Conservation (phyloP, 2,888 invertebrate genomes). For the Nomada hirtipes region DNA sequence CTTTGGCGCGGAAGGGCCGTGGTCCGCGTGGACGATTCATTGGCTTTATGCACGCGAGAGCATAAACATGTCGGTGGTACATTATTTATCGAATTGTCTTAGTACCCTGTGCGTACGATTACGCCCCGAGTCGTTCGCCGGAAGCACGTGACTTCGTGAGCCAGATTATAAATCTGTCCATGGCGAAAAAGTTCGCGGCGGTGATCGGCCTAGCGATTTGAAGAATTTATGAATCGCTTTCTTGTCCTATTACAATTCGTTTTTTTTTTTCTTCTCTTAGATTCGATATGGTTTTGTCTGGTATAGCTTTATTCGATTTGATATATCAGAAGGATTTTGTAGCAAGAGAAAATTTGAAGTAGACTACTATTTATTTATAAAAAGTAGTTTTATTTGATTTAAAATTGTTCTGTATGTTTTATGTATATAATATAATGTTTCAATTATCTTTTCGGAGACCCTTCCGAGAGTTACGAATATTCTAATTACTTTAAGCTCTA, state of each 20-base stretch:
- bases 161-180: slow-evolving; percentile 44
- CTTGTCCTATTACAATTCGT: background rate
- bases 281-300: background rate
- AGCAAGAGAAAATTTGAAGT: too few species aligned
- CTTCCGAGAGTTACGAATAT: too few species aligned
- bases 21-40: slow-evolving; percentile 65
- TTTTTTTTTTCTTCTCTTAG: background rate
- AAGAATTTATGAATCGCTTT: slow-evolving; percentile 8
- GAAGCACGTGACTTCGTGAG: slow-evolving; percentile 40
- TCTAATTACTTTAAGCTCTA: too few species aligned
- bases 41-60: slow-evolving; percentile 74
- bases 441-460: too few species aligned
- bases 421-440: too few species aligned
- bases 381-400: too few species aligned
- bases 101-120: slow-evolving; percentile 51
- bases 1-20: slow-evolving; percentile 65
- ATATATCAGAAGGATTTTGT: too few species aligned
- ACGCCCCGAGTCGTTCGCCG: slow-evolving; percentile 37
- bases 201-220: slow-evolving; percentile 21
- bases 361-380: too few species aligned
- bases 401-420: too few species aligned
- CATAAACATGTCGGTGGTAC: slow-evolving; percentile 77
- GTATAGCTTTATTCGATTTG: too few species aligned
- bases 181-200: background rate
- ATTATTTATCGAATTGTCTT: slow-evolving; percentile 81